phyloP scores from a whole-genome alignment of 2,113 vertebrate species.

The Alligator sinensis region DNA sequence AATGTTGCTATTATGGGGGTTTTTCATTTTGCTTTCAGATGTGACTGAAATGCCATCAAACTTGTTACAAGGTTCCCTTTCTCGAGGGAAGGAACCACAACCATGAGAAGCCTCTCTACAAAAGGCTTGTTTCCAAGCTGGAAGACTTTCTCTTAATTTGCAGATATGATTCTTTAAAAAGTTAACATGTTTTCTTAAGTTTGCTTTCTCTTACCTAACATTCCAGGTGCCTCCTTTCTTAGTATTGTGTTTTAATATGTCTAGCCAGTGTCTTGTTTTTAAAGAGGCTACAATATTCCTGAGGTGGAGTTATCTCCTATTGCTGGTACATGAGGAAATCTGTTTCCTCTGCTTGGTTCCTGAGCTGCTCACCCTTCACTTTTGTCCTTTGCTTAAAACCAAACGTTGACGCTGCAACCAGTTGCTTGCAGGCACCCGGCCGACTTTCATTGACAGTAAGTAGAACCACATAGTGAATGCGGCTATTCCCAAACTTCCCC shows the following conservation, averaged over 20 bases:
- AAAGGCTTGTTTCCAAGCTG: background rate
- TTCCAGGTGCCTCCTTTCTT: constrained; percentile 48
- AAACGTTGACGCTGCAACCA: background rate
- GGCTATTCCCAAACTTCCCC: background rate
- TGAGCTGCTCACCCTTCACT: background rate
- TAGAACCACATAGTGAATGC: background rate
- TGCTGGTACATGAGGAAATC: background rate
- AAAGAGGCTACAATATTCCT: constrained; percentile 9
- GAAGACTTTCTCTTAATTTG: background rate
- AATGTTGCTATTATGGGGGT: constrained; percentile 42
- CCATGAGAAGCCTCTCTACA: constrained; percentile 18
- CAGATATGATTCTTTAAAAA: constrained; percentile 3
- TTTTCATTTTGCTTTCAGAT: constrained; percentile 32
- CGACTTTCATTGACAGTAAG: background rate
- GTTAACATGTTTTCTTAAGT: background rate
- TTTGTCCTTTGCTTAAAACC: constrained; percentile 6
- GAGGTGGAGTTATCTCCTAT: background rate
- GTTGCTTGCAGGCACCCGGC: background rate
- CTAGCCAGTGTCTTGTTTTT: background rate
- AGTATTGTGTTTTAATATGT: background rate
- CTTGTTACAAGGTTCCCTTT: constrained; percentile 2
- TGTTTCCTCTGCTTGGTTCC: background rate
- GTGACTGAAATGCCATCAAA: constrained; percentile 10
- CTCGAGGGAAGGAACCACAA: background rate
- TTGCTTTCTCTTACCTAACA: constrained; percentile 32